Base-by-base conservation (phyloP, 2,888 invertebrate species). In the Catocala sponsa region DNA sequence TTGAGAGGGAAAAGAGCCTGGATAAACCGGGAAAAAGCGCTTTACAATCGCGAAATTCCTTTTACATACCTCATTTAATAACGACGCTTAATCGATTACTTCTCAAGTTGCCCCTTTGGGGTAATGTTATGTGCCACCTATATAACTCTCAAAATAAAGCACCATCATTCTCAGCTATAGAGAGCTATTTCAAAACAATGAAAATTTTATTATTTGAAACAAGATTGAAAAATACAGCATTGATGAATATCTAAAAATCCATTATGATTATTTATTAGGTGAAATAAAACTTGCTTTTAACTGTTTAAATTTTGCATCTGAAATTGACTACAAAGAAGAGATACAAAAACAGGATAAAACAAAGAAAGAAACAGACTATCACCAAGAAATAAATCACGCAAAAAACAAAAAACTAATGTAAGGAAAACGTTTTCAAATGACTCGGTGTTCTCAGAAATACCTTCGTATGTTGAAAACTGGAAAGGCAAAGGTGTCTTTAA, bases 1-100 rank as follows among this genome's bases (percentile, higher is more conserved):
- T 62, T 62, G 65, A 65, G 62, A 65, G 57, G 58, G 65, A 65
- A 62, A 65, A 47, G 62, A 65, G 46, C 57, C 57, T 65, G 55
- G 46, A 65, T 58, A 68, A 65, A 68, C 59, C 61, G 4, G 35
- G 35, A 59, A 68, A 54, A 58, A 59, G 58, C 61, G 33, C 65
- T 51, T 68, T 58, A 55, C 58, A 68, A 65, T 64, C 57, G 48
- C 60, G 44, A 58, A 68, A 64, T 58, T 59, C 58, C 42, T 68
- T 61, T 58, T 68, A 68, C 61, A 61, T 61, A 51, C 68, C 68
- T 55, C 60, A 65, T 61, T 65, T 65, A 65, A 65, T 65, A 65
- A 61, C 7, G 25, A 15, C 47, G 15, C 47, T 47, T 25, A 47
- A 47, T 32, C 15, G 15, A 10, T 47, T 47, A 47, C 15, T 47